Percentiles rank a stretch among this genome's conserved stretches.
Evolutionary conservation across 2,797 vertebrate species (phyloP).

Genomic region (Setipinna tenuifilis): DNA sequence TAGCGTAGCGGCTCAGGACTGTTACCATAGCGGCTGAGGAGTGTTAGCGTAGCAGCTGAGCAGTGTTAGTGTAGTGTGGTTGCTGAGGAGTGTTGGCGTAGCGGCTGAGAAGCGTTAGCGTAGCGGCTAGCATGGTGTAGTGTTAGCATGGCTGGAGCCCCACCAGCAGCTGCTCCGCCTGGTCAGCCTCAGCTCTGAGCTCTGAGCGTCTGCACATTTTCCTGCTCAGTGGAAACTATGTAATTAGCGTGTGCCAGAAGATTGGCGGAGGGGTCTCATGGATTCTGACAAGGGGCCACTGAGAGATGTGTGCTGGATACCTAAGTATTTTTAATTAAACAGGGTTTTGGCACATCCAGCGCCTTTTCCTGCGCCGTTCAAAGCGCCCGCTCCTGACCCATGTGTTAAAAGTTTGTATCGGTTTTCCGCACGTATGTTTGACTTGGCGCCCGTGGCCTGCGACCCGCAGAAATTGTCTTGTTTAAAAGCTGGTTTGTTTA

Average conservation of each 20-base stretch:
- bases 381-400: constrained; percentile 75
- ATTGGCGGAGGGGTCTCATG: constrained; percentile 74
- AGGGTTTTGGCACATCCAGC: constrained; percentile 63
- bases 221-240: constrained; percentile 66
- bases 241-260: constrained; percentile 66
- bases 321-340: constrained; percentile 83
- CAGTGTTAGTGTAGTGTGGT: no score
- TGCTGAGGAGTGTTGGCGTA: no score
- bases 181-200: constrained; percentile 51
- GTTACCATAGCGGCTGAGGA: no score
- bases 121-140: no score
- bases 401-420: constrained; percentile 83
- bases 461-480: constrained; percentile 77
- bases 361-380: constrained; percentile 69
- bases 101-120: no score
- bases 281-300: constrained; percentile 73
- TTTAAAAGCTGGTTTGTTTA: constrained; percentile 85
- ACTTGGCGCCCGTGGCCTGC: constrained; percentile 75
- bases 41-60: no score
- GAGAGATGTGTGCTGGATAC: constrained; percentile 67
- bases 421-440: constrained; percentile 80
- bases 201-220: constrained; percentile 49
- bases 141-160: constrained; percentile 41
- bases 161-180: constrained; percentile 52
- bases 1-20: no score